Evolutionary conservation across 35 echinoderm and acorn worm genomes (phyloP).

Genomic region (Lytechinus pictus): DNA sequence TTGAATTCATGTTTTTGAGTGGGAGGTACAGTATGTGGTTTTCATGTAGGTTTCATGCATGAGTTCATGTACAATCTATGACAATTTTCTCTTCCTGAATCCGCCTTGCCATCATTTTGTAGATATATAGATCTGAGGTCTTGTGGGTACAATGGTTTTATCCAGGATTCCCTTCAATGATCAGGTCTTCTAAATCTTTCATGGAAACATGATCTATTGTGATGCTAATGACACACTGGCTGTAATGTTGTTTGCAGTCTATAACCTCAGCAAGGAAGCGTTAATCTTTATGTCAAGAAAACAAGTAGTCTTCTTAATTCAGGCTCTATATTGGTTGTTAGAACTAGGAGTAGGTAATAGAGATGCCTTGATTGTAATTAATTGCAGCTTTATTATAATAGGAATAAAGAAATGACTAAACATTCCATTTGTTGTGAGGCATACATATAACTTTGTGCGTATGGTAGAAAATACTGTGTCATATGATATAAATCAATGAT

Average conservation of each 20-base stretch:
- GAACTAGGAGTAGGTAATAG: neutral
- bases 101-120: neutral
- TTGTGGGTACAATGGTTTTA: neutral
- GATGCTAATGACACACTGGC: neutral
- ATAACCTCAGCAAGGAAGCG: neutral
- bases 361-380: too few relatives aligned
- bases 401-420: too few relatives aligned
- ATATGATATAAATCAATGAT: too few relatives aligned
- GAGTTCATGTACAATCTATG: neutral
- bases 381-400: too few relatives aligned
- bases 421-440: too few relatives aligned
- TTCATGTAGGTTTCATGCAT: neutral
- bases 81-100: neutral
- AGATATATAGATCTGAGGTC: neutral
- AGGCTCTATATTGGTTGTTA: neutral
- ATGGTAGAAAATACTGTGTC: too few relatives aligned
- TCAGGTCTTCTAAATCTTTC: neutral
- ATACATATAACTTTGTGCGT: too few relatives aligned
- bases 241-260: neutral
- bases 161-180: neutral
- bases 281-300: conserved; percentile 6
- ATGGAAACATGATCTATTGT: neutral
- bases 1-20: neutral
- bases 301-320: neutral
- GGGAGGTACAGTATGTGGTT: neutral